These are phyloP conservation scores for Gopherus flavomarginatus DNA, from an alignment of 2,113 vertebrate genomes.

Conservation along the genomic window DNA sequence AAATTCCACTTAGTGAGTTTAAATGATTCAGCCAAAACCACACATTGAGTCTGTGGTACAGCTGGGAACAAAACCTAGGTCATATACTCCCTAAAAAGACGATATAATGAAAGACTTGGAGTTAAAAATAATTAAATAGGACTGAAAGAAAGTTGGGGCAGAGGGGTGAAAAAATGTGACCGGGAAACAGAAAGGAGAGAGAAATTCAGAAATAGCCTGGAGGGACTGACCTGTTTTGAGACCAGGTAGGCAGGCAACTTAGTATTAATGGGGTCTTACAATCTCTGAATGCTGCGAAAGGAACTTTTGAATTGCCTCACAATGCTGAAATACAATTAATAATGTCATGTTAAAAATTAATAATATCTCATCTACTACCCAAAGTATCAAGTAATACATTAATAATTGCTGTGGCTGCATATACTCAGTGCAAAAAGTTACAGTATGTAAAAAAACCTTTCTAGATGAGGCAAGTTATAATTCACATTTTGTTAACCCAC, in stretches of 20 bases:
- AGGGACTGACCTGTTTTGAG: not conserved
- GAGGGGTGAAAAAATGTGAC: not conserved
- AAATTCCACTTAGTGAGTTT: not conserved
- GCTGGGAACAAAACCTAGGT: not conserved
- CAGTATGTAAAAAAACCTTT: not conserved
- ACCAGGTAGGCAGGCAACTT: not conserved
- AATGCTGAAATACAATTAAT: fast-evolving
- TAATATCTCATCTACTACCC: fast-evolving
- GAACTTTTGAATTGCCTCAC: not conserved
- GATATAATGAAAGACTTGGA: not conserved
- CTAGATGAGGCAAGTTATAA: not conserved
- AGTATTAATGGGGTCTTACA: not conserved
- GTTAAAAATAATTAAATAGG: not conserved
- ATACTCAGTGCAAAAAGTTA: not conserved
- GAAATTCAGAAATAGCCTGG: not conserved
- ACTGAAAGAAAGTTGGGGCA: fast-evolving
- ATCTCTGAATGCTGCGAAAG: fast-evolving
- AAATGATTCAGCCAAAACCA: not conserved
- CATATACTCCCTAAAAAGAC: not conserved
- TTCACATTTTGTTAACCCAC: not conserved
- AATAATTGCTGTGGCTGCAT: not conserved
- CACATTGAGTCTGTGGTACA: not conserved
- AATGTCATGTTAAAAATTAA: not conserved
- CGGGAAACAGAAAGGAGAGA: fast-evolving
- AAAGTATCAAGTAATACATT: not conserved